These are phyloP conservation scores for Pelobates fuscus DNA, from an alignment of 2,113 vertebrate genomes.

Conservation along the genomic window DNA sequence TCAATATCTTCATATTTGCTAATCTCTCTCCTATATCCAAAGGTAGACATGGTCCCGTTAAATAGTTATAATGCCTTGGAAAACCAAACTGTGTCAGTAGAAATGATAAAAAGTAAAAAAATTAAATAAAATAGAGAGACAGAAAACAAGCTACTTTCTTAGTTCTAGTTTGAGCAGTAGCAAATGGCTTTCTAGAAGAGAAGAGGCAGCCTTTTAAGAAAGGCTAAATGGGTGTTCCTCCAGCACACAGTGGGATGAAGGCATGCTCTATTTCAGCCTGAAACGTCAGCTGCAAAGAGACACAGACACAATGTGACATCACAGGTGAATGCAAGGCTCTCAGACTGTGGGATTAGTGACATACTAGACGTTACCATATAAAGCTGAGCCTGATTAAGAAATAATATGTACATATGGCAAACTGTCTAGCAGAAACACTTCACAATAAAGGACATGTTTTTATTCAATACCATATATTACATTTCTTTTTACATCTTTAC, in stretches of 20 bases:
- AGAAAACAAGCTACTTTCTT: slow-evolving; percentile 37
- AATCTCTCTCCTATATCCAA: slow-evolving; percentile 92
- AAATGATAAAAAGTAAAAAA: neutral
- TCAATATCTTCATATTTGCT: slow-evolving; percentile 97
- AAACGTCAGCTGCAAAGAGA: slow-evolving; percentile 83
- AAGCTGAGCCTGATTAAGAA: slow-evolving; percentile 67
- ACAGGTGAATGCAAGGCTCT: slow-evolving; percentile 70
- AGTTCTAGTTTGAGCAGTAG: slow-evolving; percentile 58
- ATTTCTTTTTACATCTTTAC: no score
- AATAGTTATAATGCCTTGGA: slow-evolving; percentile 55
- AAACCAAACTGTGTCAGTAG: slow-evolving; percentile 55
- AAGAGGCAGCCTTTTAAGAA: slow-evolving; percentile 82
- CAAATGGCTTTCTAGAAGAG: slow-evolving; percentile 74
- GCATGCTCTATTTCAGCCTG: slow-evolving; percentile 88
- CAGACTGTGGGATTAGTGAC: slow-evolving; percentile 74
- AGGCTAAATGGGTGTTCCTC: slow-evolving; percentile 68
- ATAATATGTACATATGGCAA: neutral
- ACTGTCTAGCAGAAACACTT: no score
- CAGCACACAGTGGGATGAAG: slow-evolving; percentile 84
- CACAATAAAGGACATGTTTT: no score
- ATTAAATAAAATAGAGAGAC: neutral
- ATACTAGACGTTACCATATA: slow-evolving; percentile 78
- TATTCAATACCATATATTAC: no score
- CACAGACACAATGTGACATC: slow-evolving; percentile 91
- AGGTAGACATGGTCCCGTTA: slow-evolving; percentile 83